These are phyloP conservation scores for Varanus salvator DNA, from an alignment of 2,113 vertebrate genomes.

Conservation along the genomic window DNA sequence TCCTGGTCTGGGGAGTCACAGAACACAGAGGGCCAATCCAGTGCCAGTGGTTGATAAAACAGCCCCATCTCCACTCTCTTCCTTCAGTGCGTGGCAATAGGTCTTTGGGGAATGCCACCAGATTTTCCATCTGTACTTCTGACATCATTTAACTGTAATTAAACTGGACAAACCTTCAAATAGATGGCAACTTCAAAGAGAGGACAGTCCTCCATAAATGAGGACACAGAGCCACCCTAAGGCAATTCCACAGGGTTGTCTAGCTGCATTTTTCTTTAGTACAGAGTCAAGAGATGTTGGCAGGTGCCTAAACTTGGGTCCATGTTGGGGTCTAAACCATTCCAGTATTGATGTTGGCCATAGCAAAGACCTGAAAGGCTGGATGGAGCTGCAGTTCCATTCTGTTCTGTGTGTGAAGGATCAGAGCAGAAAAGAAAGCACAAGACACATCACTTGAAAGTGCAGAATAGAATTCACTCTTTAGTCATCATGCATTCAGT, in stretches of 20 bases:
- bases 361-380: not conserved
- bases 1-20: not conserved
- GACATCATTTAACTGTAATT: too few species aligned
- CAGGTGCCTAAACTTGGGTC: not conserved
- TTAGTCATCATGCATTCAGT: not conserved
- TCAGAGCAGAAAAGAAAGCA: not conserved
- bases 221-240: too few species aligned
- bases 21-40: not conserved
- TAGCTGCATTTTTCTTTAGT: too few species aligned
- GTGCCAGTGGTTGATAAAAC: not conserved
- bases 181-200: too few species aligned
- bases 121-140: too few species aligned
- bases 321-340: too few species aligned
- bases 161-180: too few species aligned
- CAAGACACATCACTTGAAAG: not conserved
- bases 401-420: not conserved
- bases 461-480: not conserved
- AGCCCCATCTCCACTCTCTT: not conserved
- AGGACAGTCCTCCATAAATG: too few species aligned
- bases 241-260: too few species aligned
- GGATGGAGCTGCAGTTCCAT: not conserved
- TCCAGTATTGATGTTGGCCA: not conserved
- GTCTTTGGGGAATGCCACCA: not conserved
- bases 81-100: not conserved
- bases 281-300: too few species aligned